Base-by-base conservation (phyloP, 2,888 invertebrate species). In the Eupeodes luniger region DNA sequence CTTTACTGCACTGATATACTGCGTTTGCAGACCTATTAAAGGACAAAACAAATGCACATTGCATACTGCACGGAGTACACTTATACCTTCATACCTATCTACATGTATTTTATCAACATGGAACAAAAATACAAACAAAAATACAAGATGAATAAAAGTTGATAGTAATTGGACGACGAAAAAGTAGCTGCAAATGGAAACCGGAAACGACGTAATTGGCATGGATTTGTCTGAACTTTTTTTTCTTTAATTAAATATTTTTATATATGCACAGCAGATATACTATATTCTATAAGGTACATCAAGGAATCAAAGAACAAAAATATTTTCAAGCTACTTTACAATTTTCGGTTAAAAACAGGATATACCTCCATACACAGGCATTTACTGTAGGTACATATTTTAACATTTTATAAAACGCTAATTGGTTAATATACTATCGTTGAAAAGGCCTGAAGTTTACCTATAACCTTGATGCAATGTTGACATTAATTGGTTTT, bases 11-110 rank as follows among this genome's bases (percentile, higher is more conserved):
- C 64, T 78, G 66, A 44, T 55, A 34, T 66, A 78, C 44, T 27
- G 62, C 76, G 62, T 70, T 77, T 77, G 70, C 57, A 82, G 72
- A 72, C 49, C 82, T 81, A 76, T 69, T 62, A 69, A 75, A 61
- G 66, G 44, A 51, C 67, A 69, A 61, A 67, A 19, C n/a, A 47
- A 57, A 55, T 74, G 57, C 44, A 51, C 81, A 69, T 61, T 62
- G 27, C 12, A 47, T 40, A 40, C 40, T 40, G 9, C 40, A 9
- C 27, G 27, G 27, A 27, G 27, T 27, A 27, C 27, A 44, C 6
- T 44, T 9, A 44, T 44, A 44, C 10, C 3, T 57, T 34, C 57
- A 19, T 57, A 40, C 16, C 40, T 16, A 16, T 9, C 19, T 7
- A 44, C n/a, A 67, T 36, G 1, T 1, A 19, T 19, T 19, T 44